Base-by-base conservation (phyloP, 2,113 vertebrate genomes). In the Rousettus leschenaultii region DNA sequence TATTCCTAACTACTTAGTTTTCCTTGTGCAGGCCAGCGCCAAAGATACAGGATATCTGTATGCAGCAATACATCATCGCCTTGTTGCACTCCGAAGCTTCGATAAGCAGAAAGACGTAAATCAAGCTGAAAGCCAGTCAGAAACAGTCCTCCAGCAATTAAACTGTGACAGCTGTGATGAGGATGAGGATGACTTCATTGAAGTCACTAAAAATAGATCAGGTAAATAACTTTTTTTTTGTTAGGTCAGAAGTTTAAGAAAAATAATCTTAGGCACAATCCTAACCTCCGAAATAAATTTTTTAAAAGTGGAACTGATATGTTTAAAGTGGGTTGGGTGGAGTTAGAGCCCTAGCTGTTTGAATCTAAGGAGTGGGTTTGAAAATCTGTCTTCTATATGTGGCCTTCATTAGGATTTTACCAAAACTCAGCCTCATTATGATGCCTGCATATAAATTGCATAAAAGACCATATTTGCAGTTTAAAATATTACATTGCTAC, bases 51-150 rank as follows among this genome's bases (percentile, higher is more conserved):
- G 97, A 5, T 97, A 97, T 57, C 97, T 99, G 18, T 98, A 98
- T 18, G 94, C 98, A 91, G 99, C 99, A 57, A 98, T 99, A 84
- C 99, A 99, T 85, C 99, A 99, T 90, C 98, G 99, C 6, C 98
- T 99, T 3, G 97, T 99, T 68, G 99, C 99, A 24, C 83, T 99
- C 92, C 85, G 97, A 86, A 98, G 96, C 94, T 97, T 96, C 79
- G 21, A 63, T 75, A 95, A 97, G 38, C 97, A 97, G 82, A 96
- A 98, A 73, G 97, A 98, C 11, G 35, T 35, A 80, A 85, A 55
- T 85, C 96, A 86, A 45, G 48, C 11, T 65, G 98, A 97, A 18
- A 70, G 57, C 43, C 96, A 96, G 33, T 57, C 96, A 73, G 98
- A 98, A 91, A 70, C 35, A 91, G 79, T 57, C 74, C 91, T 97